Percentiles rank a stretch among this genome's conserved stretches.
Conservation (phyloP, 2,888 invertebrate genomes). For the Aleiodes leptofemur region DNA sequence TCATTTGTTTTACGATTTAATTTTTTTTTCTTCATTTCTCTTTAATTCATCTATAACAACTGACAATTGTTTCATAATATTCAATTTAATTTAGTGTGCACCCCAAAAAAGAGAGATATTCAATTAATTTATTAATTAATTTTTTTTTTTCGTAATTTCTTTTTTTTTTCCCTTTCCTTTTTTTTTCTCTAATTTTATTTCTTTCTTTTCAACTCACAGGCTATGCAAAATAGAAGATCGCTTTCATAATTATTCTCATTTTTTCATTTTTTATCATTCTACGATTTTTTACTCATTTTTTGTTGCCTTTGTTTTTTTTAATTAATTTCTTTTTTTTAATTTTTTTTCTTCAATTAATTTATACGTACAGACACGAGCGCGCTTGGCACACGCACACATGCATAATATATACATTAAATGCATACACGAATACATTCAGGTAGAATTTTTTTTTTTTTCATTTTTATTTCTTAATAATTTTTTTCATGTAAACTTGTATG, state of each 20-base stretch:
- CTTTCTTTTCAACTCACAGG: constrained; percentile 62
- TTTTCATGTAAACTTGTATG: constrained; percentile 67
- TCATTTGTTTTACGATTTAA: constrained; percentile 12
- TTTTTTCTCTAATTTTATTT: constrained; percentile 4
- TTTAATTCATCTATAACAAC: constrained; percentile 64
- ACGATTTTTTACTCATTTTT: constrained; percentile 8
- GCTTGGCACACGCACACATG: constrained; percentile 63
- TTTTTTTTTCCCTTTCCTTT: too few relatives aligned
- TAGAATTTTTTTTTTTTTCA: constrained; percentile 42
- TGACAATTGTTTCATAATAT: constrained; percentile 53
- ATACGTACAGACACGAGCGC: constrained; percentile 45
- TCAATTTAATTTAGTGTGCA: constrained; percentile 70
- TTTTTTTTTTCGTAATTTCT: not conserved
- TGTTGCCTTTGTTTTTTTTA: not conserved
- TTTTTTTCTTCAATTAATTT: constrained; percentile 15
- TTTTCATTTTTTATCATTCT: constrained; percentile 49
- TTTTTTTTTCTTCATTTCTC: constrained; percentile 36
- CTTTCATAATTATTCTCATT: constrained; percentile 55
- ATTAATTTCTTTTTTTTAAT: not conserved
- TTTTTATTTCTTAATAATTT: constrained; percentile 28
- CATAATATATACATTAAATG: constrained; percentile 63
- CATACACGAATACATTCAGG: constrained; percentile 68
- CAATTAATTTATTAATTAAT: constrained; percentile 7
- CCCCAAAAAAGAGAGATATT: constrained; percentile 66
- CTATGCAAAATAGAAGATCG: constrained; percentile 74